Conservation (phyloP, 2,797 vertebrate genomes). For the Steatocranus sp. region DNA sequence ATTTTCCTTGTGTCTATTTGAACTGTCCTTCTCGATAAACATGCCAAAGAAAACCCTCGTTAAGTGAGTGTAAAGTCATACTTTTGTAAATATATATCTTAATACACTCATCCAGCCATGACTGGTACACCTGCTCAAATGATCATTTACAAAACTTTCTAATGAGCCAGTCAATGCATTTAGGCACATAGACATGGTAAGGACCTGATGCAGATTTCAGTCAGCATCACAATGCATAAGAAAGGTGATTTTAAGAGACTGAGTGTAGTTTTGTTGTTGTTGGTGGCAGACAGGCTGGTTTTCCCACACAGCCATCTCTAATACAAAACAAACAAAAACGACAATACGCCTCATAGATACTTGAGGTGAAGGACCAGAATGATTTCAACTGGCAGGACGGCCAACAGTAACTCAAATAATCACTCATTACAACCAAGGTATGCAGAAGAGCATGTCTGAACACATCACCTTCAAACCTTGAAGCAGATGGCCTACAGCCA, state of each 20-base stretch:
- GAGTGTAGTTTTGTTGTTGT: rapidly evolving
- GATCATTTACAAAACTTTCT: neutral
- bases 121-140: neutral
- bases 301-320: neutral
- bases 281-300: neutral
- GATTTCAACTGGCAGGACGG: neutral
- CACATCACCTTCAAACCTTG: neutral
- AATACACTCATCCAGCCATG: neutral
- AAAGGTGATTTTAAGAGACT: neutral
- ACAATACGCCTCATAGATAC: conserved; percentile 35
- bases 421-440: neutral
- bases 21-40: neutral
- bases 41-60: neutral
- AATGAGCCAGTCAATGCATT: neutral
- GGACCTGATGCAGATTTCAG: neutral
- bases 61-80: neutral
- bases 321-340: neutral
- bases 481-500: neutral
- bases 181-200: neutral
- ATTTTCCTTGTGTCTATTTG: neutral
- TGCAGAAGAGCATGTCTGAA: neutral
- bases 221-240: neutral
- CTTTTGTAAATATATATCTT: neutral
- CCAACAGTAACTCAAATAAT: neutral
- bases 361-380: conserved; percentile 26